These are phyloP conservation scores for Deilephila porcellus DNA, from an alignment of 2,888 invertebrate genomes.

Conservation along the genomic window DNA sequence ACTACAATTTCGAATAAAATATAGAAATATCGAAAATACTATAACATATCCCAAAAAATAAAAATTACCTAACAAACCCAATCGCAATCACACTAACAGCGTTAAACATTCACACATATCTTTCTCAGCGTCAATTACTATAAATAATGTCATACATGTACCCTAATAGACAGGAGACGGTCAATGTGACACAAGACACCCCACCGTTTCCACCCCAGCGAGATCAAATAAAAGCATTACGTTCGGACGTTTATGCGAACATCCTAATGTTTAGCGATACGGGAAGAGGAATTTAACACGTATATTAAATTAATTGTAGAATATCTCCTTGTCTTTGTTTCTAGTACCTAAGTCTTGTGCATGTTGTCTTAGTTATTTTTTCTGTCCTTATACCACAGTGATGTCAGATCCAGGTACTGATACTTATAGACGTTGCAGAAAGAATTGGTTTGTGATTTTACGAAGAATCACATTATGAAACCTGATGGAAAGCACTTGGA, in stretches of 20 bases:
- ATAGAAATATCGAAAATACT: too few species aligned
- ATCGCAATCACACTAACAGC: neutral
- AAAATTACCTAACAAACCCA: neutral
- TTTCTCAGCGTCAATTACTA: conserved; percentile 29
- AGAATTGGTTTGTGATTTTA: too few species aligned
- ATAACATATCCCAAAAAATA: neutral
- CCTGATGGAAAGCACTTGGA: too few species aligned
- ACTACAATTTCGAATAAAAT: too few species aligned
- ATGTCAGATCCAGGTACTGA: too few species aligned
- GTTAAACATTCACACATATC: conserved; percentile 28
- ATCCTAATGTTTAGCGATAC: conserved; percentile 36
- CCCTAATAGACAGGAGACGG: conserved; percentile 73
- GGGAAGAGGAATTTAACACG: conserved; percentile 15
- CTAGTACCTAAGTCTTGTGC: too few species aligned
- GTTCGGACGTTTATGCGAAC: conserved; percentile 53
- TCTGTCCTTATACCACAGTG: too few species aligned
- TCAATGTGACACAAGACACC: conserved; percentile 72
- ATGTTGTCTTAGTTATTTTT: too few species aligned
- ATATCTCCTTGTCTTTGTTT: neutral
- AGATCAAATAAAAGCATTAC: conserved; percentile 76
- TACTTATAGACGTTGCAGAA: too few species aligned
- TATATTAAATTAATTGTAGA: neutral
- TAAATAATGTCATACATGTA: conserved; percentile 37
- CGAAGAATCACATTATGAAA: too few species aligned
- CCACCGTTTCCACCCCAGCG: conserved; percentile 60